Percentiles rank a stretch among this genome's conserved stretches.
phyloP scores from a whole-genome alignment of 2,888 invertebrate genomes.

The Rotaria magnacalcarata region DNA sequence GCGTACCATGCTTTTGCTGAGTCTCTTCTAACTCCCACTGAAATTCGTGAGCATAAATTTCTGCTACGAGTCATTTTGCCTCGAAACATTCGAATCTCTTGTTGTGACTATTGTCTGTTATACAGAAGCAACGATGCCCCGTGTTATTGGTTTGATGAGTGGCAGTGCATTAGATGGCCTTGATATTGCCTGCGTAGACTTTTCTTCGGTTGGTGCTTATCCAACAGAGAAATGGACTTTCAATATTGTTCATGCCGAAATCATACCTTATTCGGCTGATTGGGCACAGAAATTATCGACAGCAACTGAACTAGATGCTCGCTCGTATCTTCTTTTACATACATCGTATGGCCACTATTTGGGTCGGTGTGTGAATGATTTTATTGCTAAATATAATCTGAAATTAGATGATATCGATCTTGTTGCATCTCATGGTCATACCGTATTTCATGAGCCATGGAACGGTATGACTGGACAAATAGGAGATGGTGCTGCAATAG shows the following conservation, averaged over 20 bases:
- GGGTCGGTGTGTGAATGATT: conserved; percentile 50
- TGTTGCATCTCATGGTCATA: conserved; percentile 54
- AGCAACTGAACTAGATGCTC: conserved; percentile 50
- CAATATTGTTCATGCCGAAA: conserved; percentile 50
- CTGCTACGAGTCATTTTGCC: too few relatives aligned
- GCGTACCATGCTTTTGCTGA: too few relatives aligned
- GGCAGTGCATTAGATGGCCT: conserved; percentile 55
- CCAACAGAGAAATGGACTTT: conserved; percentile 50
- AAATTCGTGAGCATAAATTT: too few relatives aligned
- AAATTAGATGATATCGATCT: conserved; percentile 49
- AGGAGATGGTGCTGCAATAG: conserved; percentile 54
- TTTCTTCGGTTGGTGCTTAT: background rate
- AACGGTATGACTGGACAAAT: conserved; percentile 53
- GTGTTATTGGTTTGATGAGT: conserved; percentile 53
- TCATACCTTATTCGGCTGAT: conserved; percentile 49
- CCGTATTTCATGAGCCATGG: conserved; percentile 54
- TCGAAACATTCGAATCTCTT: background rate
- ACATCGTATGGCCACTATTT: conserved; percentile 53
- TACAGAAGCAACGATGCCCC: background rate
- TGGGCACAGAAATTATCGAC: background rate
- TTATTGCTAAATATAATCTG: conserved; percentile 48
- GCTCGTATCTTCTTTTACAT: conserved; percentile 50
- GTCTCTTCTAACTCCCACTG: too few relatives aligned
- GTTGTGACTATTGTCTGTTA: background rate
- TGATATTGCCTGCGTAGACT: conserved; percentile 50